A percentile compares a stretch with the other conserved stretches of the same genome.
phyloP scores from a whole-genome alignment of 2,888 invertebrate genomes.

The Cheiracanthium punctorium region DNA sequence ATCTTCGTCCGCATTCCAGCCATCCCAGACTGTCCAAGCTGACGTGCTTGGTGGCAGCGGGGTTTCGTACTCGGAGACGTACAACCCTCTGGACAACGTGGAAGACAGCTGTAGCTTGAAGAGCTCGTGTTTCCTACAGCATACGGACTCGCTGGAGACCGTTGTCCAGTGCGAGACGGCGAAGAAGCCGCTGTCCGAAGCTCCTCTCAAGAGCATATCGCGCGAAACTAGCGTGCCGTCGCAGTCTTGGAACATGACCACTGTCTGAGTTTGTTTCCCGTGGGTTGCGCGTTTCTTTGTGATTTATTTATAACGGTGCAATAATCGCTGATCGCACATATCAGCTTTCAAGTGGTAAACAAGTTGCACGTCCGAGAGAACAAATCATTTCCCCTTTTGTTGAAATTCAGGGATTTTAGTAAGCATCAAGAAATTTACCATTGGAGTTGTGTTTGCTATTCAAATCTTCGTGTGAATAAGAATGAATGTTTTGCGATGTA shows the following conservation, averaged over 20 bases:
- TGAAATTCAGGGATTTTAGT: neutral
- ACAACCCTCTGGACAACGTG: constrained; percentile 13
- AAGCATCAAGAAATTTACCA: neutral
- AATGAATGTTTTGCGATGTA: too few relatives aligned
- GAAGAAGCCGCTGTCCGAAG: constrained; percentile 31
- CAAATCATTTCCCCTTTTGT: neutral
- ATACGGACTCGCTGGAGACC: constrained; percentile 60
- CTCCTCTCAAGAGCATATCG: constrained; percentile 42
- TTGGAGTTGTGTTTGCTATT: neutral
- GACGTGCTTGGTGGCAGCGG: constrained; percentile 22
- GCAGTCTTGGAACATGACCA: constrained; percentile 65
- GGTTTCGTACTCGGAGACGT: neutral
- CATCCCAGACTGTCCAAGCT: constrained; percentile 52
- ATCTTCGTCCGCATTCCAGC: constrained; percentile 30
- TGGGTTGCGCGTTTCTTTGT: neutral
- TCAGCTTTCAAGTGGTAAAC: neutral
- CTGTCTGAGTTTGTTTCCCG: constrained; percentile 29
- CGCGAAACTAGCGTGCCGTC: constrained; percentile 17
- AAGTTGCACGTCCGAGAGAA: neutral
- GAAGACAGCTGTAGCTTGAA: constrained; percentile 47
- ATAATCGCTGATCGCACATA: neutral
- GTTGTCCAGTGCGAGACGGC: constrained; percentile 46
- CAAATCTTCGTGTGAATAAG: neutral
- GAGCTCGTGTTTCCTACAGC: constrained; percentile 52
- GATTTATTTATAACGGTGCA: neutral